Conservation (phyloP, 2,797 vertebrate species). For the Pteronotus mesoamericanus region DNA sequence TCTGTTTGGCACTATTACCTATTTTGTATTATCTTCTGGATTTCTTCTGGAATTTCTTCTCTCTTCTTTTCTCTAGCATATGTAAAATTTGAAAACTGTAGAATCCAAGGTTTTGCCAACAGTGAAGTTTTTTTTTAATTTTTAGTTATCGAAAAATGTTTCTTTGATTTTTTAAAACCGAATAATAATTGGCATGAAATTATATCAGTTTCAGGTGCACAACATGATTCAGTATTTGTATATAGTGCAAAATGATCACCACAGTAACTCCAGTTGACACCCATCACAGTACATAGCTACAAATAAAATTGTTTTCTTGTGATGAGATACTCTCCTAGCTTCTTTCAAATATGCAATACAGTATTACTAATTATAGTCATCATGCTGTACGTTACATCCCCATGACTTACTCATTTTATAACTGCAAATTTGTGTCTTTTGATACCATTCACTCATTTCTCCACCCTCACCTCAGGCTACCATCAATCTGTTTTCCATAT, state of each 20-base stretch:
- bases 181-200: background rate
- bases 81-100: background rate
- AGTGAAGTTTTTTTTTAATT: background rate
- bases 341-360: background rate
- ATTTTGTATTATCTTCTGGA: conserved; percentile 25
- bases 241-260: background rate
- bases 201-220: background rate
- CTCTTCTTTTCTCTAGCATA: background rate
- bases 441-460: background rate
- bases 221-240: background rate
- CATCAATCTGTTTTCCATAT: background rate
- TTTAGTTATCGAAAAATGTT: background rate
- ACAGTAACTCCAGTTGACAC: background rate
- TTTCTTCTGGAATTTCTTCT: background rate
- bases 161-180: background rate
- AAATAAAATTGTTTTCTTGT: background rate
- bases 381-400: background rate
- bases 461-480: background rate
- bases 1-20: background rate
- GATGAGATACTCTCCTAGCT: background rate
- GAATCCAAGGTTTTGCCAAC: background rate
- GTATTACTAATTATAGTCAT: background rate
- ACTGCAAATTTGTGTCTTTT: background rate
- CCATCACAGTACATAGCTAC: background rate
- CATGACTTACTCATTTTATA: background rate